A percentile compares a stretch with the other conserved stretches of the same genome.
Conservation (phyloP, 2,113 vertebrate genomes). For the Melospiza melodia region DNA sequence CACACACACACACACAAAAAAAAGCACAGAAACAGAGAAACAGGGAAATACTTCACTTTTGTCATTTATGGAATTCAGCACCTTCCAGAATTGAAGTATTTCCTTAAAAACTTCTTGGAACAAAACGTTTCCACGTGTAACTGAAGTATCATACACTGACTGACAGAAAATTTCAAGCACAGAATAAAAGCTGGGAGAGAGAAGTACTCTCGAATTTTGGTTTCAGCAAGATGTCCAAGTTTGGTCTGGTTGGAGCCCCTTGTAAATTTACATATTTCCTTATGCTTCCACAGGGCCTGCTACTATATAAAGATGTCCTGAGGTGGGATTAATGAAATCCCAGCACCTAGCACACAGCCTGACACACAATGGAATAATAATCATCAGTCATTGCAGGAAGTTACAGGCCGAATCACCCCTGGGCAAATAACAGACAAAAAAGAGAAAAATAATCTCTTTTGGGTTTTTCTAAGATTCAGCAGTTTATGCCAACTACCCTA, state of each 20-base stretch:
- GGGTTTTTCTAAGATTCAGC: background rate
- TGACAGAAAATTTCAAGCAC: background rate
- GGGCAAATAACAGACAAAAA: background rate
- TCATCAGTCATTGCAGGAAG: background rate
- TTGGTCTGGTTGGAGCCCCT: background rate
- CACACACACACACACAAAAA: background rate
- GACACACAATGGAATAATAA: background rate
- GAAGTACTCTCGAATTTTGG: background rate
- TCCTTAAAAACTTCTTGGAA: background rate
- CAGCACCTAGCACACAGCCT: background rate
- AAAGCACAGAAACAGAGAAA: background rate
- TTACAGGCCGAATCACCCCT: background rate
- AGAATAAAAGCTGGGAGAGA: background rate
- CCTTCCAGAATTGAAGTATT: background rate
- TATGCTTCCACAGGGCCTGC: background rate
- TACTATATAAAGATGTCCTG: background rate
- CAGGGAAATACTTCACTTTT: background rate
- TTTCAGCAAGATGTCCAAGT: background rate
- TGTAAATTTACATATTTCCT: background rate
- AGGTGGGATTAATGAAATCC: background rate
- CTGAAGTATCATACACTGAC: background rate
- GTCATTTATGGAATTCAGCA: background rate
- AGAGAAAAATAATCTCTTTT: background rate
- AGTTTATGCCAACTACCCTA: background rate
- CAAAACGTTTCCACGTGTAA: background rate